Base-by-base conservation (phyloP, 2,888 invertebrate species). In the Philereme transversata region DNA sequence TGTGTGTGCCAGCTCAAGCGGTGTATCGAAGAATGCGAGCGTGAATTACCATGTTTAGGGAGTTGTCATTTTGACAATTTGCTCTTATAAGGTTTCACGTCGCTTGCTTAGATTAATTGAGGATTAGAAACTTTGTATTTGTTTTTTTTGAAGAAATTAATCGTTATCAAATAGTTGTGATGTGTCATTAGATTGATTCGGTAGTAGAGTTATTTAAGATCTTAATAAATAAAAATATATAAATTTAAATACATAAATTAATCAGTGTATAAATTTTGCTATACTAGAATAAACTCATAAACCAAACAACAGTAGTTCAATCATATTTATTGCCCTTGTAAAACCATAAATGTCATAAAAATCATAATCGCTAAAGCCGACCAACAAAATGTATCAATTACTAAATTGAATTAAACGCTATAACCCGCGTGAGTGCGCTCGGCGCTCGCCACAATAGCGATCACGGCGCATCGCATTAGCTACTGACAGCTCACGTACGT, bases 341-440 rank as follows among this genome's bases (percentile, higher is more conserved):
- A 48, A 54, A 50, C 50, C 57, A 57, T 61, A 57, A 50, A 54
- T 53, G 49, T 53, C 59, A 64, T 62, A 52, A 62, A 60, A 62
- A 61, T 51, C 36, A 52, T 54, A 51, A 55, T 66, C 70, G 54
- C 47, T 75, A 81, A 84, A 84, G 80, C 81, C 81, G 79, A 81
- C 83, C 83, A 81, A 84, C 86, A 86, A 88, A 65, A 88, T 84
- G 85, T 90, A 90, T 90, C 90, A 91, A 90, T 90, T 90, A 90
- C 90, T 87, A 89, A 90, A 91, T 91, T 90, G 88, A 91, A 91
- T 91, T 90, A 90, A 91, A 86, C 88, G 88, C 83, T 86, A 86
- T 87, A 88, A 88, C 83, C 86, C 88, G 87, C 83, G 85, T 84
- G 86, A 78, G 79, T 80, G 82, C 84, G 83, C 84, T 76, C 78